phyloP scores from a whole-genome alignment of 2,888 invertebrate species.

The Drosophila gaucha region DNA sequence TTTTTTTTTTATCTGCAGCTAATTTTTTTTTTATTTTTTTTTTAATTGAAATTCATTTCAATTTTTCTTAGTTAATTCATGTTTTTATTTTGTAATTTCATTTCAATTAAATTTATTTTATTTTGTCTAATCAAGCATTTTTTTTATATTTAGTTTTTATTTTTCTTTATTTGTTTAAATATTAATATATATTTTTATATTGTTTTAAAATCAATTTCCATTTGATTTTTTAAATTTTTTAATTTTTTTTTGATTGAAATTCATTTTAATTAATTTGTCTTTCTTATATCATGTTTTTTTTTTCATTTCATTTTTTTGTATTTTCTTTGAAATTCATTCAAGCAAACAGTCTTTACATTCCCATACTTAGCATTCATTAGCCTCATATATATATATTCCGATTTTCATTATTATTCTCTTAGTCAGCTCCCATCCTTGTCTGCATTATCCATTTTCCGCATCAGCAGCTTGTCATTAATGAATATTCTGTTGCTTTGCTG shows the following conservation, averaged over 20 bases:
- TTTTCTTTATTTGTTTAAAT: background rate
- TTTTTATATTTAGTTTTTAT: no score
- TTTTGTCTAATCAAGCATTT: background rate
- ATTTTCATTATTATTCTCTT: background rate
- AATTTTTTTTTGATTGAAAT: no score
- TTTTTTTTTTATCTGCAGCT: background rate
- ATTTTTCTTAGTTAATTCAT: no score
- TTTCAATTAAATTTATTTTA: background rate
- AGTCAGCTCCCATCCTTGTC: conserved; percentile 18
- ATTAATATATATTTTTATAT: no score
- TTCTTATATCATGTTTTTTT: no score
- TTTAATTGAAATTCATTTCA: background rate
- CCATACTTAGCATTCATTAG: background rate
- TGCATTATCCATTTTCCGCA: conserved; percentile 64
- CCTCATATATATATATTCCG: background rate
- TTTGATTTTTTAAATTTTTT: no score
- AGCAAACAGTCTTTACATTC: background rate
- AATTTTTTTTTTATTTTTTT: background rate
- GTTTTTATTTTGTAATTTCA: no score
- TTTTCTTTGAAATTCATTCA: background rate
- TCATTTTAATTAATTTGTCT: no score
- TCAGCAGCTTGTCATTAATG: conserved; percentile 65
- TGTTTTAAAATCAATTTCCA: no score
- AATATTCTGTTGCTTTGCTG: conserved; percentile 48
- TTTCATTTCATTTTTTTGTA: background rate